Percentiles rank a stretch among this genome's conserved stretches.
Evolutionary conservation across 2,797 vertebrate species (phyloP).

Genomic region (Anas capensis): DNA sequence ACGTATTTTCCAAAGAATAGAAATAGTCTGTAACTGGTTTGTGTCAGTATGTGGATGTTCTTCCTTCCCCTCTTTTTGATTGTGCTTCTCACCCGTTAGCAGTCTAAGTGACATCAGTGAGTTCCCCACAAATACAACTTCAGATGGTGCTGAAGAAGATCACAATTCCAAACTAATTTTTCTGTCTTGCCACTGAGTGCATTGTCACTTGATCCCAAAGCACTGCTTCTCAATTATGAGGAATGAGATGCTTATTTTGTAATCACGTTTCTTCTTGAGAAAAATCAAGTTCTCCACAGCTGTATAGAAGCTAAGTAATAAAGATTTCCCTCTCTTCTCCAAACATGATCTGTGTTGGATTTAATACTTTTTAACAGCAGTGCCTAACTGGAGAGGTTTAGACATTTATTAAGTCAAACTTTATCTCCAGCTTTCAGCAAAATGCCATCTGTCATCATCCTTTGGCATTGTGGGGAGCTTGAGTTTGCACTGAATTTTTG

Average conservation of each 20-base stretch:
- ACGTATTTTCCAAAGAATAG: neutral
- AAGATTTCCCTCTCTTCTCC: neutral
- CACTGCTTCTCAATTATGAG: neutral
- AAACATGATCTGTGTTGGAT: neutral
- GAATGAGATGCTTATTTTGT: neutral
- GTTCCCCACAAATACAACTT: neutral
- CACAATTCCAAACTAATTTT: neutral
- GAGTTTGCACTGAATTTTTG: neutral
- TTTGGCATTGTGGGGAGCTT: rapidly evolving
- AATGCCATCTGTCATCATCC: neutral
- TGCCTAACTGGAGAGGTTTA: neutral
- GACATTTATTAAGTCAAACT: neutral
- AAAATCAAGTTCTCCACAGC: neutral
- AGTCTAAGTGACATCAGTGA: neutral
- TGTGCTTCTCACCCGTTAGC: neutral
- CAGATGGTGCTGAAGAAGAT: neutral
- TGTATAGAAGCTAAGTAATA: neutral
- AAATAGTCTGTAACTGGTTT: neutral
- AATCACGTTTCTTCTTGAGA: neutral
- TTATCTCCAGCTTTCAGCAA: neutral
- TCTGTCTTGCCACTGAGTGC: neutral
- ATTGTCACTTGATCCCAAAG: neutral
- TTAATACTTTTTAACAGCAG: neutral
- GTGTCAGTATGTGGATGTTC: neutral
- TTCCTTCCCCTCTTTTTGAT: neutral